These are phyloP conservation scores for Dryocosmus kuriphilus DNA, from an alignment of 2,888 invertebrate species.

Conservation along the genomic window DNA sequence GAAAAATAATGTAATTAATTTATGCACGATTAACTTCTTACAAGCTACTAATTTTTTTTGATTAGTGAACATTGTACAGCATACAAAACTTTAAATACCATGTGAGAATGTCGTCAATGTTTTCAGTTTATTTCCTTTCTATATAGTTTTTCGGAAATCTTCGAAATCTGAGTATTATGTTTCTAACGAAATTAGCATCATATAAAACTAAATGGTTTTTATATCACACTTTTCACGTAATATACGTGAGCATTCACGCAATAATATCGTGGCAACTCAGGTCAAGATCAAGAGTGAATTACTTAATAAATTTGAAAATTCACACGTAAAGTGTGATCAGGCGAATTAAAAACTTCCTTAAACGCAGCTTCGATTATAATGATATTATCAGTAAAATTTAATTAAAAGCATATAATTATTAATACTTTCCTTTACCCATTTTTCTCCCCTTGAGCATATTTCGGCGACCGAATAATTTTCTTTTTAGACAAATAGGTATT, in stretches of 20 bases:
- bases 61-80: neutral
- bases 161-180: neutral
- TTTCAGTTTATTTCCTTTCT: neutral
- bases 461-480: too few species aligned
- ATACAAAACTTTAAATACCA: too few species aligned
- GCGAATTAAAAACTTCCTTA: neutral
- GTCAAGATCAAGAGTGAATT: constrained; percentile 33
- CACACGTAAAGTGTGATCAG: neutral
- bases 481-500: too few species aligned
- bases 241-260: constrained; percentile 15
- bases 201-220: neutral
- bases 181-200: neutral
- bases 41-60: neutral
- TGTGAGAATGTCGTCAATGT: too few species aligned
- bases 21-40: constrained; percentile 29
- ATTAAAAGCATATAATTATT: too few species aligned
- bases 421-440: too few species aligned
- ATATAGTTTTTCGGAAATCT: neutral
- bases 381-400: too few species aligned
- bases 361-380: neutral
- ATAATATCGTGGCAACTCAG: constrained; percentile 11
- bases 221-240: neutral
- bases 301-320: constrained; percentile 8
- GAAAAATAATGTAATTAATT: neutral
- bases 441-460: too few species aligned